Percentiles rank a stretch among this genome's conserved stretches.
phyloP scores from a whole-genome alignment of 2,797 vertebrate genomes.

The Hozukius guyotensis region DNA sequence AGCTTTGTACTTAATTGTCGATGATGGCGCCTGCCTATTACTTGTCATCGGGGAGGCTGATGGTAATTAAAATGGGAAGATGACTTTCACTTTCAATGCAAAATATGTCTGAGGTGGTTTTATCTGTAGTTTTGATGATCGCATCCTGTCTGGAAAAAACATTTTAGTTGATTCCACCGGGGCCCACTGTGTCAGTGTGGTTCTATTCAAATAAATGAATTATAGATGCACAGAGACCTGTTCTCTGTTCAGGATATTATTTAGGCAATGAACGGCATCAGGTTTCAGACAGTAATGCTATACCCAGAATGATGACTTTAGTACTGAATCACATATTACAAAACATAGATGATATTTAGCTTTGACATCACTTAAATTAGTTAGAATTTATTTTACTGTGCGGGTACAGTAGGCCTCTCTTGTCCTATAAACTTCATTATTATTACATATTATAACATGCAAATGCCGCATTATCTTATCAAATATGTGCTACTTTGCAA shows the following conservation, averaged over 20 bases:
- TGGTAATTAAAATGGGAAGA: conserved; percentile 30
- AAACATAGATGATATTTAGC: background rate
- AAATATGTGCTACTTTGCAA: too few relatives aligned
- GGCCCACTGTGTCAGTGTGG: conserved; percentile 25
- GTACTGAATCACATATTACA: background rate
- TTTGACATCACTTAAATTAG: background rate
- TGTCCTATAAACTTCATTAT: too few relatives aligned
- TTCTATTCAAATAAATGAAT: conserved; percentile 59
- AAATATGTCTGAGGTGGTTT: conserved; percentile 7
- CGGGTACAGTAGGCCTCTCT: background rate
- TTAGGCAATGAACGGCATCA: conserved; percentile 36
- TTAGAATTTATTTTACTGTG: background rate
- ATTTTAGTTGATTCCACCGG: conserved; percentile 42
- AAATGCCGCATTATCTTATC: too few relatives aligned
- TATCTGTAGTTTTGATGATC: conserved; percentile 20
- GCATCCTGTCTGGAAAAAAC: conserved; percentile 53
- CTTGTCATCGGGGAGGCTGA: background rate
- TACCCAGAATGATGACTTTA: conserved; percentile 20
- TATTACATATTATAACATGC: too few relatives aligned
- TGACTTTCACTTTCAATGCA: conserved; percentile 26
- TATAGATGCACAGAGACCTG: conserved; percentile 57
- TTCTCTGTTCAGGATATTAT: conserved; percentile 29
- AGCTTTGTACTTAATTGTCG: background rate
- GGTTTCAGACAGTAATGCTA: conserved; percentile 36
- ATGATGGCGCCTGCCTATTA: conserved; percentile 4